phyloP scores from a whole-genome alignment of 2,797 vertebrate genomes.

The Gephyroberyx darwinii region DNA sequence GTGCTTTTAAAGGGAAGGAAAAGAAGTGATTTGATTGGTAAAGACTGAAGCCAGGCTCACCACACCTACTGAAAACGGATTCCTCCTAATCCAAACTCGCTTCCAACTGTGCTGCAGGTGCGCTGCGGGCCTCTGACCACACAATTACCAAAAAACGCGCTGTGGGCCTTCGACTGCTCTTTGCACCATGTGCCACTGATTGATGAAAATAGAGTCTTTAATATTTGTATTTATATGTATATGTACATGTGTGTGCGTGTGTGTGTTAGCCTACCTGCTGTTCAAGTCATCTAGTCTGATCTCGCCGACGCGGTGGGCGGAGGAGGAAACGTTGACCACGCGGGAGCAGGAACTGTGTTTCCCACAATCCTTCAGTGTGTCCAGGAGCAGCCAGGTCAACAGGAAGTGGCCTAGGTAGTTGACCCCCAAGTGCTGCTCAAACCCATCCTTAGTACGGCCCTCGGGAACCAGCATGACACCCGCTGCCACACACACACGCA shows the following conservation, averaged over 20 bases:
- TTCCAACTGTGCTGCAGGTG: no score
- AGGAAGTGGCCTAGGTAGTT: slow-evolving; percentile 94
- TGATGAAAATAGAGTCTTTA: no score
- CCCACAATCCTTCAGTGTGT: slow-evolving; percentile 83
- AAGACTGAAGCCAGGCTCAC: no score
- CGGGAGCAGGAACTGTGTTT: slow-evolving; percentile 74
- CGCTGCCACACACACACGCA: slow-evolving; percentile 72
- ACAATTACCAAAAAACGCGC: no score
- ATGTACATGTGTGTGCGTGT: background rate
- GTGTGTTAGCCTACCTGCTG: slow-evolving; percentile 77
- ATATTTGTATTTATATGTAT: background rate
- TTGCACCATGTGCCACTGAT: no score
- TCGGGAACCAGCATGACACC: slow-evolving; percentile 90
- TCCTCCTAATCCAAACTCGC: no score
- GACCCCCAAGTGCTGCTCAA: slow-evolving; percentile 88
- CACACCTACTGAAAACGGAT: no score
- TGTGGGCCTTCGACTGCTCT: no score
- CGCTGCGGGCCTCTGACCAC: no score
- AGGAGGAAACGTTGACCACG: slow-evolving; percentile 88
- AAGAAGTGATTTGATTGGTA: no score
- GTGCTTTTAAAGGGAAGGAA: no score
- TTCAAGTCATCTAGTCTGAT: slow-evolving; percentile 84
- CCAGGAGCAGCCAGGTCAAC: slow-evolving; percentile 89
- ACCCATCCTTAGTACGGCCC: slow-evolving; percentile 84
- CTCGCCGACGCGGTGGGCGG: slow-evolving; percentile 84